Conservation (phyloP, 2,888 invertebrate species). For the Lasius fuliginosus region DNA sequence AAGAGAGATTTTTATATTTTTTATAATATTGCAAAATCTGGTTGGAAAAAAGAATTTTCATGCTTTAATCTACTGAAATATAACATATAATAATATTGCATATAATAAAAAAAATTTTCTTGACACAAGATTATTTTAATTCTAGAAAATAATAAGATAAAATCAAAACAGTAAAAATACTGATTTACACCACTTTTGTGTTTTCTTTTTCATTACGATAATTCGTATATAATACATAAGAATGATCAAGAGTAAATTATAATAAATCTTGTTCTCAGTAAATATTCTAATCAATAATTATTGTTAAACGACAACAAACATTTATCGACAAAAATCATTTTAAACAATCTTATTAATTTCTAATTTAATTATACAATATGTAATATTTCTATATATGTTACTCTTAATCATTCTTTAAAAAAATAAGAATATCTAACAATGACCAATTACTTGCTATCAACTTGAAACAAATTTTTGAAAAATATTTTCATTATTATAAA, state of each 20-base stretch:
- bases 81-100: not conserved
- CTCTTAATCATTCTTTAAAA: conserved; percentile 21
- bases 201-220: not conserved
- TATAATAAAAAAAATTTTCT: not conserved
- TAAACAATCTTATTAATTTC: not conserved
- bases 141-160: not conserved
- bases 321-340: not conserved
- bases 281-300: not conserved
- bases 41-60: not conserved
- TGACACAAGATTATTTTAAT: not conserved
- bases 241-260: conserved; percentile 25
- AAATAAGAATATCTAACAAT: not conserved
- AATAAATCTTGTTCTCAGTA: not conserved
- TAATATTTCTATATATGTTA: not conserved
- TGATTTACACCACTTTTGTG: conserved; percentile 24
- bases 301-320: not conserved
- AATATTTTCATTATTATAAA: not conserved
- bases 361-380: conserved; percentile 3
- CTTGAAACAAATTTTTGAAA: not conserved
- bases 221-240: not conserved
- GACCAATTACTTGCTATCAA: conserved; percentile 27
- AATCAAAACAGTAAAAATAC: not conserved
- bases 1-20: not conserved
- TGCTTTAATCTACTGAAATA: not conserved
- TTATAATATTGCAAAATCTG: not conserved